Base-by-base conservation (phyloP, 1,140 invertebrate genomes). In the Ridgeia piscesae region DNA sequence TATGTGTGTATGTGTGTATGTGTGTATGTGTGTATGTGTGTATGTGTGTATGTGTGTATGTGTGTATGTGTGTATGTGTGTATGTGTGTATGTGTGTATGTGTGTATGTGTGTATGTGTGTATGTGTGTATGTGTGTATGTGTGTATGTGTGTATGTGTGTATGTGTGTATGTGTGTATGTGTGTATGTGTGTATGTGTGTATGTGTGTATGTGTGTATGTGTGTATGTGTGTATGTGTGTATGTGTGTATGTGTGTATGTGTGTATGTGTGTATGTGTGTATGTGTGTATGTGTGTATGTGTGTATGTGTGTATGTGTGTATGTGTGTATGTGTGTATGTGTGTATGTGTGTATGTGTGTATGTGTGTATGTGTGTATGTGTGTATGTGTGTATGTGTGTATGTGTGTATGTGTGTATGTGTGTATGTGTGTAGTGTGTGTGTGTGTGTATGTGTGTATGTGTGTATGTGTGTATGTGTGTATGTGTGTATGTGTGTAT, bases 141-240 rank as follows among this genome's bases (percentile, higher is more conserved):
- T 42, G 42, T 93, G 50, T 92, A 58, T 92, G 88, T 92, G 92
- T 93, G 91, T 91, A 92, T 77, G 88, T 91, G 92, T 93, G 89
- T 92, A 50, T 92, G 33, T 91, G 92, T 88, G 35, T 93, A 89
- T 93, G 91, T 93, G 91, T 93, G 34, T 92, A 34, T 89, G 33
- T 93, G 58, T 92, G 50, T 92, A 88, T 77, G 92, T 90, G 88
- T 89, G 90, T 88, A 35, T 92, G 89, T 93, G 89, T 91, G 35
- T 91, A 4, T 91, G 88, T 91, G 88, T 92, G 91, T 35, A 88
- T 91, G 92, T 93, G 34, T 48, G 35, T 50, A 35, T 58, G 42
- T 89, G 58, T 58, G 90, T 92, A 35, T 92, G 35, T 91, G 91
- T 31, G 35, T 89, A 88, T 91, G 91, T 92, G 92, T 48, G 91